Conservation (phyloP, 2,797 vertebrate species). For the Sebastiscus tertius region DNA sequence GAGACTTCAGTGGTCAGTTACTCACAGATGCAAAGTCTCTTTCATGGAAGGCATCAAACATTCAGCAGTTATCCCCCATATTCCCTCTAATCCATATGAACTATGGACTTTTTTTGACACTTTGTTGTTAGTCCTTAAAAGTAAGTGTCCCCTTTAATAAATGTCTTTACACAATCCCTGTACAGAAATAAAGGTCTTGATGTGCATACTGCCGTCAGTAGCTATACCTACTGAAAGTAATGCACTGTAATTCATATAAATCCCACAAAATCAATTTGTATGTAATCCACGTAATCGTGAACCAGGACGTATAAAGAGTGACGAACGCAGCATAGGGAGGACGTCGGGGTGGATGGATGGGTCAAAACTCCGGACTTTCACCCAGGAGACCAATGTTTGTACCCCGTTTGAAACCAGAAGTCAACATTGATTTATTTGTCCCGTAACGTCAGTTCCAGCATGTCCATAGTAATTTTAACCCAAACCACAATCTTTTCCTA, state of each 20-base stretch:
- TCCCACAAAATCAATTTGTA: neutral
- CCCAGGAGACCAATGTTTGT: no score
- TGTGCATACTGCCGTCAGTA: neutral
- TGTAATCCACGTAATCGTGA: neutral
- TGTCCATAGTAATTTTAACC: no score
- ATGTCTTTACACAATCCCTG: neutral
- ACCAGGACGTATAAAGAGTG: neutral
- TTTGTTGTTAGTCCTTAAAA: neutral
- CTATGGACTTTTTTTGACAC: neutral
- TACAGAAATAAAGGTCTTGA: neutral
- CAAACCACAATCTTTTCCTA: neutral
- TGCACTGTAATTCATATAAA: neutral
- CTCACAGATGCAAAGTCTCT: constrained; percentile 36
- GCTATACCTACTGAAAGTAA: neutral
- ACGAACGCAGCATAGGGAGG: neutral
- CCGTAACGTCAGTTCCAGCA: no score
- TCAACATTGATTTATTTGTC: no score
- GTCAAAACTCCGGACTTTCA: neutral
- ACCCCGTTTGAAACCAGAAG: no score
- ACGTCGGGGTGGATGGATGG: neutral
- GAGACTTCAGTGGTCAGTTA: constrained; percentile 41
- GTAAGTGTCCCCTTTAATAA: neutral
- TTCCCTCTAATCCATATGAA: constrained; percentile 6
- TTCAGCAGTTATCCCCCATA: neutral
- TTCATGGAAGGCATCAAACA: constrained; percentile 59